Conservation (phyloP, 2,888 invertebrate species). For the Eudasyphora cyanicolor region DNA sequence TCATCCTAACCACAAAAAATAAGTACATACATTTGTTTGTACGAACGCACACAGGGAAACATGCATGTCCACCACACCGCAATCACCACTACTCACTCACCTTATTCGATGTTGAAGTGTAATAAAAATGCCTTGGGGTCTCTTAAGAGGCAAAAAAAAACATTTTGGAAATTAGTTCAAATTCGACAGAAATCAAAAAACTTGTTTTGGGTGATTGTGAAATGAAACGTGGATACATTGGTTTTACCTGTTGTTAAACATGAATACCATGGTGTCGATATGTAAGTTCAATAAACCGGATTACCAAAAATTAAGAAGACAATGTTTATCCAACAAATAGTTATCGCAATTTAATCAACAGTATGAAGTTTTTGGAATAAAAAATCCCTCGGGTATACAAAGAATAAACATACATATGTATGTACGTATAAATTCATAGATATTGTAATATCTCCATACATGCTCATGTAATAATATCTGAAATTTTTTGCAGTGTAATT, state of each 20-base stretch:
- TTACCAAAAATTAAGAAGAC: too few relatives aligned
- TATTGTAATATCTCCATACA: not conserved
- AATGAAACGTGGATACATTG: slow-evolving; percentile 9
- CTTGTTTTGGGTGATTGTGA: slow-evolving; percentile 9
- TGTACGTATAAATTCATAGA: not conserved
- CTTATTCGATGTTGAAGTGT: not conserved
- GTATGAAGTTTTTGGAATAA: too few relatives aligned
- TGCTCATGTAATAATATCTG: too few relatives aligned
- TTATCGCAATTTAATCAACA: too few relatives aligned
- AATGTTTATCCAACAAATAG: too few relatives aligned
- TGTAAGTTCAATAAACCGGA: too few relatives aligned
- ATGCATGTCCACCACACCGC: not conserved
- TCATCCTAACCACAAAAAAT: not conserved
- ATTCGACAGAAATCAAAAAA: not conserved
- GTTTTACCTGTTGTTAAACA: not conserved
- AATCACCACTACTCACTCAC: not conserved
- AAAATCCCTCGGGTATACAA: too few relatives aligned
- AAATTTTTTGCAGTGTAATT: too few relatives aligned
- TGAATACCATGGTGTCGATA: too few relatives aligned
- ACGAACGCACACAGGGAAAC: too few relatives aligned
- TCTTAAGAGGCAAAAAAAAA: slow-evolving; percentile 11
- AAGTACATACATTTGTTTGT: too few relatives aligned
- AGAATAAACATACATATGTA: not conserved
- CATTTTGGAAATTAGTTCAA: slow-evolving; percentile 22
- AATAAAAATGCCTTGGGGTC: not conserved